Conservation (phyloP, 2,113 vertebrate species). For the Aegypius monachus region DNA sequence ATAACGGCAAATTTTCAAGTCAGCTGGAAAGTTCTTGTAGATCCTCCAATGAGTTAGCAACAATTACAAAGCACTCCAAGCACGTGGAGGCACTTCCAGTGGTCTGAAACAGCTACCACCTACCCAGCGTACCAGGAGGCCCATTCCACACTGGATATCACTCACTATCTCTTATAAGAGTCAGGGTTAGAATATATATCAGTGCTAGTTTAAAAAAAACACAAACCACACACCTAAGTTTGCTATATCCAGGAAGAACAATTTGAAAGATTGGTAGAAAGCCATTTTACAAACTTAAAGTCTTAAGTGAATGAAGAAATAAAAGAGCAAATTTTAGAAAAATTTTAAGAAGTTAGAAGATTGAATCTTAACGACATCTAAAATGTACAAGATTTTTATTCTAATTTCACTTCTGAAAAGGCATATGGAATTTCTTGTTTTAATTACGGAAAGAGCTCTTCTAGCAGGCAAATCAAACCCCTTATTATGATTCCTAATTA, state of each 20-base stretch:
- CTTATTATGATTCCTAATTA: not conserved
- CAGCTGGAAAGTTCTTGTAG: not conserved
- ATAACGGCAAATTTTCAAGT: not conserved
- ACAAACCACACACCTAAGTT: not conserved
- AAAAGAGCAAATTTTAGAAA: not conserved
- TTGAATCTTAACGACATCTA: not conserved
- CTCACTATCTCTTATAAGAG: not conserved
- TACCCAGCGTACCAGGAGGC: not conserved
- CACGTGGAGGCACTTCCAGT: not conserved
- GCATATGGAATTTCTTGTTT: not conserved
- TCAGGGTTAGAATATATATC: not conserved
- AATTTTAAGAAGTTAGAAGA: not conserved
- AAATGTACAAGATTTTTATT: not conserved
- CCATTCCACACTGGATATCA: not conserved
- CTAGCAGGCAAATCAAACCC: not conserved
- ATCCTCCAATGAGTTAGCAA: not conserved
- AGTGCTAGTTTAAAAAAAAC: not conserved
- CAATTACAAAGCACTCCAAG: not conserved
- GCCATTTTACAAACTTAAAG: not conserved
- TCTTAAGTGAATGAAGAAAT: not conserved
- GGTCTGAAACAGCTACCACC: constrained; percentile 20
- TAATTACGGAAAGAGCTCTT: not conserved
- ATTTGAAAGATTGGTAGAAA: not conserved
- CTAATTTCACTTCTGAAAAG: not conserved
- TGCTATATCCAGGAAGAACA: not conserved